A percentile compares a stretch with the other conserved stretches of the same genome.
These are phyloP conservation scores for Eueremaeus valkanovi DNA, from an alignment of 2,888 invertebrate genomes.

Conservation along the genomic window DNA sequence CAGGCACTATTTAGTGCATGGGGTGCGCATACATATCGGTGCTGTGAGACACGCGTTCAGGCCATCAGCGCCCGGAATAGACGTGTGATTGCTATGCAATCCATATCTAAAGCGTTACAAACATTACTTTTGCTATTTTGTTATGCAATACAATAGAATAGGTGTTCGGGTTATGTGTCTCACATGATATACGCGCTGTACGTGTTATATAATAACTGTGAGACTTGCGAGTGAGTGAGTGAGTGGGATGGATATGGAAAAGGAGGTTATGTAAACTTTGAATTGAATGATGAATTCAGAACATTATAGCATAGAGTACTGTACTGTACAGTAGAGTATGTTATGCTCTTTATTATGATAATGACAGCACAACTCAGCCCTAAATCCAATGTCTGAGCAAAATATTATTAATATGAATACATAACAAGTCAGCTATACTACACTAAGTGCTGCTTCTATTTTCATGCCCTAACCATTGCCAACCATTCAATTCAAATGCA, in stretches of 20 bases:
- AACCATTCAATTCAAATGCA: background rate
- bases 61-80: background rate
- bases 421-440: background rate
- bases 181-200: background rate
- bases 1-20: background rate
- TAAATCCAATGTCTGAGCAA: background rate
- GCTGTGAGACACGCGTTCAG: constrained; percentile 20
- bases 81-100: background rate
- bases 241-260: constrained; percentile 9
- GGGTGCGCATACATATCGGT: background rate
- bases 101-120: constrained; percentile 16
- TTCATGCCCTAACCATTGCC: background rate
- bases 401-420: background rate
- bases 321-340: too few species aligned
- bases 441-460: background rate
- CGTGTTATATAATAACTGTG: constrained; percentile 35
- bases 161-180: background rate
- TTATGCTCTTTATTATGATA: background rate
- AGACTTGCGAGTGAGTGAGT: background rate
- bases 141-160: background rate
- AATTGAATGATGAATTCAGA: background rate
- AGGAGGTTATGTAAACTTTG: constrained; percentile 34
- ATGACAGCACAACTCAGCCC: background rate
- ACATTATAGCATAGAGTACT: background rate
- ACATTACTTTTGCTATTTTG: background rate